These are phyloP conservation scores for Drosophila mayaguana DNA, from an alignment of 2,888 invertebrate genomes.

Conservation along the genomic window DNA sequence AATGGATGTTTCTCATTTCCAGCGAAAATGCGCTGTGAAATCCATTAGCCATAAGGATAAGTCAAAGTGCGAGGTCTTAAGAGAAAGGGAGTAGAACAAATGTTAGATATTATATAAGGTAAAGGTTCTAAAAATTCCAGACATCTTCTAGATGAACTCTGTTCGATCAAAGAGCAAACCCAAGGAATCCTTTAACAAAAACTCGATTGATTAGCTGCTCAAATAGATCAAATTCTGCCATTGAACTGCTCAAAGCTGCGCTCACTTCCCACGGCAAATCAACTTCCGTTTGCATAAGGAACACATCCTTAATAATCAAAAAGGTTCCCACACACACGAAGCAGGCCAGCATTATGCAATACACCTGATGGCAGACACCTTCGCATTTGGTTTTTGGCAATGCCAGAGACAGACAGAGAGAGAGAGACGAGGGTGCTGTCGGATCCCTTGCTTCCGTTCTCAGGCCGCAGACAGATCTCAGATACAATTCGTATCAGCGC, in stretches of 20 bases:
- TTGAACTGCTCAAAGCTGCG: not conserved
- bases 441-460: conserved; percentile 46
- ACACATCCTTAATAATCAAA: conserved; percentile 3
- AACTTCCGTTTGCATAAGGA: conserved; percentile 44
- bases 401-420: conserved; percentile 4
- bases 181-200: too few relatives aligned
- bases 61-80: not conserved
- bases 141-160: too few relatives aligned
- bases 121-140: too few relatives aligned
- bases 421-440: conserved; percentile 40
- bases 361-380: conserved; percentile 68
- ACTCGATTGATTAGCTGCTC: not conserved
- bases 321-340: conserved; percentile 57
- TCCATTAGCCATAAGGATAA: conserved; percentile 17
- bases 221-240: not conserved
- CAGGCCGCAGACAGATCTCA: conserved; percentile 30
- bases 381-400: conserved; percentile 41
- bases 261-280: conserved; percentile 34
- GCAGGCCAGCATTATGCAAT: conserved; percentile 64
- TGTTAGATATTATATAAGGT: not conserved
- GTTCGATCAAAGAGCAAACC: too few relatives aligned
- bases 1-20: conserved; percentile 1
- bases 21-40: conserved; percentile 32
- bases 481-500: conserved; percentile 36
- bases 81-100: not conserved